Evolutionary conservation across 2,113 vertebrate species (phyloP), one percentile per base, ranked within the genome.

Genomic region (Jacana jacana): DNA sequence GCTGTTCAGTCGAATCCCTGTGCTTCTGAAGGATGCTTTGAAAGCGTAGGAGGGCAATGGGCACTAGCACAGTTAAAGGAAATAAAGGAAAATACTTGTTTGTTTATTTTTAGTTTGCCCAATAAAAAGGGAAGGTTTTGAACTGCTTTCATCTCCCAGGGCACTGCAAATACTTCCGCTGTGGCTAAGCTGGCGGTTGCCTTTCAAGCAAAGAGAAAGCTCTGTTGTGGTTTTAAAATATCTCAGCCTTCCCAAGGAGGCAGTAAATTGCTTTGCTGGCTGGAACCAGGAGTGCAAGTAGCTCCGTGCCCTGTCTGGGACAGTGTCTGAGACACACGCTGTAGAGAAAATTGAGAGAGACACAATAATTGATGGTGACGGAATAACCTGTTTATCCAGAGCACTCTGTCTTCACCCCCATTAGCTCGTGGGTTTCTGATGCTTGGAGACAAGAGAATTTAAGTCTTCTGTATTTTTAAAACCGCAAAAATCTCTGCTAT

Each of bases 221-320:
- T 96, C 57, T 15, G 84, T 39, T 87, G 93, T 86, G 94, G 44
- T 76, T 91, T 93, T n/a, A 40, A 66, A 72, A 13, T 70, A 91
- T 54, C 87, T 82, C 72, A 95, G 85, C 31, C 89, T 94, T 88
- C 51, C 75, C 85, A 20, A 81, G 81, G 89, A 96, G 93, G 81
- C 89, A 70, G 79, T 82, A 57, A 96, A 91, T 95, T 90, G 75
- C 87, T 58, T 1, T 1, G 22, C 66, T 84, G 94, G 78, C 70
- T 91, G 89, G 31, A 81, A 91, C 65, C 68, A 61, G 68, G 61
- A 96, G 89, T 19, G 75, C 71, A 31, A 25, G 81, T 8, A 86
- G 89, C 84, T 95, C 89, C 0, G 5, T 91, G 85, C 89, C 89
- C 89, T 91, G 87, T 49, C 94, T 96, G 89, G 85, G 96, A 88